Evolutionary conservation across 2,888 invertebrate species (phyloP).

Genomic region (Lithodes maja): DNA sequence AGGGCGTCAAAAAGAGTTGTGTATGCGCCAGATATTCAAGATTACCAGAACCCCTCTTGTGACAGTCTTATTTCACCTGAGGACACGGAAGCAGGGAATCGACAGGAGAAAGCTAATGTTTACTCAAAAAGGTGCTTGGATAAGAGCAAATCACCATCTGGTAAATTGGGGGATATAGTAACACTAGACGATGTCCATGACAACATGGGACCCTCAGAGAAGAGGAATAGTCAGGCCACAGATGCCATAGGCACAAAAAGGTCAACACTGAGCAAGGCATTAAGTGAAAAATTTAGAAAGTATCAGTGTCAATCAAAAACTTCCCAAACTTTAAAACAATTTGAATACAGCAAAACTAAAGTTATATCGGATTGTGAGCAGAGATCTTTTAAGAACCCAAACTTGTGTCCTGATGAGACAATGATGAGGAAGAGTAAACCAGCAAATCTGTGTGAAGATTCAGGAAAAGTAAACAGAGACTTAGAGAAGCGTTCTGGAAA

Average conservation of each 20-base stretch:
- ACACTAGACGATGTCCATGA: neutral
- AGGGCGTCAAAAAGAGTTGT: neutral
- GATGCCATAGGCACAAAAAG: neutral
- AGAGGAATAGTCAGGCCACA: neutral
- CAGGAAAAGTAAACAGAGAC: neutral
- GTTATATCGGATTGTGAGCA: too few species aligned
- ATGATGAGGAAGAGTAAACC: neutral
- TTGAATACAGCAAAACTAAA: conserved; percentile 31
- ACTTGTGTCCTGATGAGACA: neutral
- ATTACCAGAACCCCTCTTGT: neutral
- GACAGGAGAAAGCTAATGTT: neutral
- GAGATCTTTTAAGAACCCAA: neutral
- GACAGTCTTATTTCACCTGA: too few species aligned
- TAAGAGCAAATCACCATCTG: neutral
- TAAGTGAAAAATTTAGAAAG: conserved; percentile 31
- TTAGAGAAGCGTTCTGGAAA: neutral
- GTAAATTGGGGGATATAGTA: neutral
- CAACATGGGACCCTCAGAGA: neutral
- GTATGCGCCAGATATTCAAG: neutral
- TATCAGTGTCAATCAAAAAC: conserved; percentile 24
- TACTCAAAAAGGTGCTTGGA: neutral
- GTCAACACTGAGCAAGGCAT: conserved; percentile 22
- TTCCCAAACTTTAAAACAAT: conserved; percentile 23
- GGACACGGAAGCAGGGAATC: neutral
- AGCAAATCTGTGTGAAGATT: neutral